These are phyloP conservation scores for Atlantisia rogersi DNA, from an alignment of 2,113 vertebrate genomes.

Conservation along the genomic window DNA sequence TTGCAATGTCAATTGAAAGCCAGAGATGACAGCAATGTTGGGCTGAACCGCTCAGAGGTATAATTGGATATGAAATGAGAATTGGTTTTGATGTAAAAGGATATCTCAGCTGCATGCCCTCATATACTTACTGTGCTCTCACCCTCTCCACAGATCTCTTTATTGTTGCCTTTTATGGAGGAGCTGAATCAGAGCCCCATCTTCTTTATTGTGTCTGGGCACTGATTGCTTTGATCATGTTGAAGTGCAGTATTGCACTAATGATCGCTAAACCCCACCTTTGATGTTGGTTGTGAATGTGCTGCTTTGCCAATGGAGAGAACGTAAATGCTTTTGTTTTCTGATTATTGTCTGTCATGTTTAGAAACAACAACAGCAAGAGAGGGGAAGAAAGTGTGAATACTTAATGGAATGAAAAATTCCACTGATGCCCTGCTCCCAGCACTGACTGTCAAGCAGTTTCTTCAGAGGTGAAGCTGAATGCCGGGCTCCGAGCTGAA, in stretches of 20 bases:
- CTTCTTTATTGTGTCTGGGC: background rate
- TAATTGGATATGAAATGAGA: constrained; percentile 33
- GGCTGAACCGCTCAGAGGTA: background rate
- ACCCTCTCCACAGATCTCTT: background rate
- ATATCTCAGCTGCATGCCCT: background rate
- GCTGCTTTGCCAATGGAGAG: background rate
- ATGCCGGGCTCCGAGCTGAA: background rate
- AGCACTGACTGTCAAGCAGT: background rate
- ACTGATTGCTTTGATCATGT: constrained; percentile 29
- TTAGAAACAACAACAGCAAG: constrained; percentile 24
- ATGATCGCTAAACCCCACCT: background rate
- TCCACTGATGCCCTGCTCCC: background rate
- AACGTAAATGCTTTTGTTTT: constrained; percentile 46
- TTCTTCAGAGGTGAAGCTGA: background rate
- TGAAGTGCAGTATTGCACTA: background rate
- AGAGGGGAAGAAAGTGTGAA: constrained; percentile 3
- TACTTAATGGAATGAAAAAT: background rate
- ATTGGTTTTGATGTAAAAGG: constrained; percentile 12
- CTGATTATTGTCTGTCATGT: constrained; percentile 30
- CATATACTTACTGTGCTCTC: background rate
- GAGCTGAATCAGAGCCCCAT: background rate
- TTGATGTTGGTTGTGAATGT: constrained; percentile 36
- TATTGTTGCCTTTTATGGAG: constrained; percentile 10
- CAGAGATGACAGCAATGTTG: background rate
- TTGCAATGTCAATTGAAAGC: constrained; percentile 14